Conservation (phyloP, 2,113 vertebrate genomes). For the Orthonyx spaldingii region DNA sequence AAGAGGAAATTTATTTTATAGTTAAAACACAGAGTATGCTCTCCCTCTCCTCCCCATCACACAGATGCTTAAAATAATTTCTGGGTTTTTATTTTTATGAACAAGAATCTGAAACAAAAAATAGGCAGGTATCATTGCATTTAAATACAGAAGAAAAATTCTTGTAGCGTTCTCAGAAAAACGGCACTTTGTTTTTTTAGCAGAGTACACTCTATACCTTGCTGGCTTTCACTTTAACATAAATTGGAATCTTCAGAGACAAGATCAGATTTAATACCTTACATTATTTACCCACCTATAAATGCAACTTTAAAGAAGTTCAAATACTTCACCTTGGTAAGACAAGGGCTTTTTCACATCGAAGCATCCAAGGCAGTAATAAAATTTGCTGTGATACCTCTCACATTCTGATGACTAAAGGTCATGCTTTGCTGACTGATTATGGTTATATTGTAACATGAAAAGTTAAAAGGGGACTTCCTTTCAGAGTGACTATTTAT, state of each 20-base stretch:
- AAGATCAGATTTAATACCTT: not conserved
- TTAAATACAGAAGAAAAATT: not conserved
- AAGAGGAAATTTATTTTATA: not conserved
- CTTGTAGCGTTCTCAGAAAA: not conserved
- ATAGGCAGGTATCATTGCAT: not conserved
- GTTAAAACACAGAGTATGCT: not conserved
- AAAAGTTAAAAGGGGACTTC: not conserved
- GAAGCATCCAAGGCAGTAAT: not conserved
- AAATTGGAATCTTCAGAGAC: not conserved
- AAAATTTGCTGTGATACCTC: not conserved
- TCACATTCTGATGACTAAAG: not conserved
- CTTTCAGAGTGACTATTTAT: not conserved
- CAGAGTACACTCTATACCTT: not conserved
- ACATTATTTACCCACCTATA: not conserved
- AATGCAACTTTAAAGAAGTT: not conserved
- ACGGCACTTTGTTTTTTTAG: not conserved
- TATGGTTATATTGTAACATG: too few species aligned
- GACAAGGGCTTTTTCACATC: not conserved
- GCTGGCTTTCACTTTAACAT: not conserved
- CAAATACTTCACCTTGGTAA: not conserved
- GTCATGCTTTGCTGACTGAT: too few species aligned
- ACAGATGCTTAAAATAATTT: not conserved
- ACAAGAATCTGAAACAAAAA: not conserved
- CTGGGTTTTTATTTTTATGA: not conserved
- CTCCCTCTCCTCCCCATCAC: not conserved